Base-by-base conservation (phyloP, 2,113 vertebrate species). In the human region DNA sequence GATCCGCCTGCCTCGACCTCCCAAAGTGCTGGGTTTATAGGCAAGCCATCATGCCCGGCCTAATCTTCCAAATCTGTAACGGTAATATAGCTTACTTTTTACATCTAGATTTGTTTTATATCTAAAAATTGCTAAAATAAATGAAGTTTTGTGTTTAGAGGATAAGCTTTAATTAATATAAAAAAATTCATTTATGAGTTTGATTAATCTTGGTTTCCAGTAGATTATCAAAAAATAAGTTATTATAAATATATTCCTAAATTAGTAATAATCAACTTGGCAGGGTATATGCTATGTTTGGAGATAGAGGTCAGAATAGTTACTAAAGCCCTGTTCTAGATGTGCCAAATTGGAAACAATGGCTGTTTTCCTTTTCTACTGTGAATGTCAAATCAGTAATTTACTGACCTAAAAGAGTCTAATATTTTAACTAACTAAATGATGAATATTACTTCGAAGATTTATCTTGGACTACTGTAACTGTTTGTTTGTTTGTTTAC, bases 401-500 rank as follows among this genome's bases (percentile, higher is more conserved):
- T 96, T 83, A 75, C 45, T 90, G 76, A 64, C 38, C 30, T 84
- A 57, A 88, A 78, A 92, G n/a, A 93, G 16, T 22, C 17, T 86
- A 89, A 92, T 35, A 20, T 86, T 96, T 70, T 95, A 10, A 45
- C 86, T 59, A 89, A 83, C 38, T 97, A 86, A 95, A 92, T 93
- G 75, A 72, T 55, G 80, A 89, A 95, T 40, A 86, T 89, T 97
- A 90, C 64, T 94, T 38, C 93, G 48, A 93, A 55, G 61, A 64
- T 83, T 68, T 90, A 90, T 8, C 48, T 87, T 73, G 73, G 45
- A 64, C 61, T 64, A 32, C 12, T 64, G 27, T 64, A 64, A 64
- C 61, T 64, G 27, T 64, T 64, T 11, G 5, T 64, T 64, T 64
- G 27, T 64, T 64, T 64, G 61, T 64, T 64, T 64, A 64, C 27